Conservation (phyloP, 2,113 vertebrate species). For the Podiceps cristatus region DNA sequence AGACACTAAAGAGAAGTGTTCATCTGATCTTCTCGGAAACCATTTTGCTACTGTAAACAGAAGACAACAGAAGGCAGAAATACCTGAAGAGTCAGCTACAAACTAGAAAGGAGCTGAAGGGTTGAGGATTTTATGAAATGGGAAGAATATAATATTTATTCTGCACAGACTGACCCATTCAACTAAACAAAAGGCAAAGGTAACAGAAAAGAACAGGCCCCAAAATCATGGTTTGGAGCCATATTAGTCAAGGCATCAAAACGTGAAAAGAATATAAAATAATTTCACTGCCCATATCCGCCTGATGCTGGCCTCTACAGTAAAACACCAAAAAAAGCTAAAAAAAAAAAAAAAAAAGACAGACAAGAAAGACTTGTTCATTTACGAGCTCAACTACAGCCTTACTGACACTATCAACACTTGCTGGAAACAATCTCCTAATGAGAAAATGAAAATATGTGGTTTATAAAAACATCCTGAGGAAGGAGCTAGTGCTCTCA, state of each 20-base stretch:
- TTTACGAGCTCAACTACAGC: background rate
- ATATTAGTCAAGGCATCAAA: background rate
- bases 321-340: background rate
- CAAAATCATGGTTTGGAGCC: background rate
- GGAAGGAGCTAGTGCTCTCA: background rate
- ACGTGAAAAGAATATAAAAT: background rate
- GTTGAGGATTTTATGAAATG: background rate
- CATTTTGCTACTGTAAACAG: background rate
- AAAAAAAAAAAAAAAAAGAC: too few species aligned
- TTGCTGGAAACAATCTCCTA: background rate
- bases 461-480: background rate
- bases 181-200: background rate
- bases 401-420: background rate
- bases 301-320: background rate
- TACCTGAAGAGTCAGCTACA: background rate
- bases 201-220: background rate
- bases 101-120: background rate
- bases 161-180: background rate
- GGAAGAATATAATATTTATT: background rate
- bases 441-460: background rate
- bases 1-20: background rate
- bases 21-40: background rate
- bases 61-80: background rate
- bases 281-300: background rate
- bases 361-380: background rate